phyloP scores from a whole-genome alignment of 2,888 invertebrate species.

The Aleiodes leptofemur region DNA sequence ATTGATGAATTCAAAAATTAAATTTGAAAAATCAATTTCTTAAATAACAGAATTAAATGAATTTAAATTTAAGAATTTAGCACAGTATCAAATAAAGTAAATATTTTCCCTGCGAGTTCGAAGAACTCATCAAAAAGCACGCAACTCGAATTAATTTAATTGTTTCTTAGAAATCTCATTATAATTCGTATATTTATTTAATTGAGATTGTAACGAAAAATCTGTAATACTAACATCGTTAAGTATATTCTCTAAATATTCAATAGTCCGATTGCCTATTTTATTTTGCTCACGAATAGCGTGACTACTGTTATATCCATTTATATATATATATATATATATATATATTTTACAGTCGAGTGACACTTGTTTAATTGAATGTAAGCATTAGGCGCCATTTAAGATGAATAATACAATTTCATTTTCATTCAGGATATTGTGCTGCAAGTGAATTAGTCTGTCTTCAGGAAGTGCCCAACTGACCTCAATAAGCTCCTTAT shows the following conservation, averaged over 20 bases:
- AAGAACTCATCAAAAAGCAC: too few relatives aligned
- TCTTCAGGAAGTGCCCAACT: not conserved
- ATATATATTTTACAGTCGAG: not conserved
- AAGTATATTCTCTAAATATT: not conserved
- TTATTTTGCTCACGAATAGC: slow-evolving; percentile 11
- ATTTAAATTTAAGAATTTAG: too few relatives aligned
- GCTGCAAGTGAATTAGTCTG: slow-evolving; percentile 9
- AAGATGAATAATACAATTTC: slow-evolving; percentile 8
- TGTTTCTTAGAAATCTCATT: too few relatives aligned
- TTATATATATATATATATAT: too few relatives aligned
- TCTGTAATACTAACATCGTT: not conserved
- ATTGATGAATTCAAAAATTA: too few relatives aligned
- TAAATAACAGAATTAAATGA: too few relatives aligned
- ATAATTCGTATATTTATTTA: too few relatives aligned
- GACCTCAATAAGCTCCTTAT: slow-evolving; percentile 1
- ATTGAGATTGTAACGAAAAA: too few relatives aligned
- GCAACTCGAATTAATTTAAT: too few relatives aligned
- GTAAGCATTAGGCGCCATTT: slow-evolving; percentile 10
- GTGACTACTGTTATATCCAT: not conserved
- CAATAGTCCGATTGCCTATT: not conserved
- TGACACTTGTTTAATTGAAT: slow-evolving; percentile 20
- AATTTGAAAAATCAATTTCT: too few relatives aligned
- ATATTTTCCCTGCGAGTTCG: too few relatives aligned
- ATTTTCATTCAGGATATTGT: slow-evolving; percentile 9
- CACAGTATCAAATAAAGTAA: too few relatives aligned